phyloP scores from a whole-genome alignment of 2,113 vertebrate genomes.

The Saguinus imperator region DNA sequence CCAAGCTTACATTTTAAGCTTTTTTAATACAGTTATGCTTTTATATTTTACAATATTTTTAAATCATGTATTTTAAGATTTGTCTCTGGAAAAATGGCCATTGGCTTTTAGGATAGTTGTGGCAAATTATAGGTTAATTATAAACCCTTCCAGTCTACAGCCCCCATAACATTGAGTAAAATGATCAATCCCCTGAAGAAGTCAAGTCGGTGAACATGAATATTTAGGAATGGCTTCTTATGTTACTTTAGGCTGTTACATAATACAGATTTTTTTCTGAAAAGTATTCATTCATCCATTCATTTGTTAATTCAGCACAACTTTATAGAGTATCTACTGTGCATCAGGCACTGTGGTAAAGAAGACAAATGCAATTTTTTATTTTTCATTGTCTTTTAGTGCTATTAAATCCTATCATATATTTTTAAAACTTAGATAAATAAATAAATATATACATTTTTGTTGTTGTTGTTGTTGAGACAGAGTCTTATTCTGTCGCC shows the following conservation, averaged over 20 bases:
- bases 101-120: not conserved
- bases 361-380: not conserved
- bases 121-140: not conserved
- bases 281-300: not conserved
- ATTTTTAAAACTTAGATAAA: not conserved
- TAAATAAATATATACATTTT: too few relatives aligned
- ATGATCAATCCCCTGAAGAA: not conserved
- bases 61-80: not conserved
- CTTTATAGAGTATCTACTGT: not conserved
- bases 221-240: not conserved
- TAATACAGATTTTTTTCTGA: not conserved
- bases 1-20: not conserved
- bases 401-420: not conserved
- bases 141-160: not conserved
- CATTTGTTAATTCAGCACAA: not conserved
- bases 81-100: not conserved
- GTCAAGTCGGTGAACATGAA: not conserved
- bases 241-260: not conserved
- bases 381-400: not conserved
- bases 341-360: not conserved
- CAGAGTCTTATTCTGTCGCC: too few relatives aligned
- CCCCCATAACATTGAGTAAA: not conserved
- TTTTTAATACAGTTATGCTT: not conserved
- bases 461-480: too few relatives aligned
- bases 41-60: not conserved